These are phyloP conservation scores for Cervus canadensis DNA, from an alignment of 2,113 vertebrate species.

Conservation along the genomic window DNA sequence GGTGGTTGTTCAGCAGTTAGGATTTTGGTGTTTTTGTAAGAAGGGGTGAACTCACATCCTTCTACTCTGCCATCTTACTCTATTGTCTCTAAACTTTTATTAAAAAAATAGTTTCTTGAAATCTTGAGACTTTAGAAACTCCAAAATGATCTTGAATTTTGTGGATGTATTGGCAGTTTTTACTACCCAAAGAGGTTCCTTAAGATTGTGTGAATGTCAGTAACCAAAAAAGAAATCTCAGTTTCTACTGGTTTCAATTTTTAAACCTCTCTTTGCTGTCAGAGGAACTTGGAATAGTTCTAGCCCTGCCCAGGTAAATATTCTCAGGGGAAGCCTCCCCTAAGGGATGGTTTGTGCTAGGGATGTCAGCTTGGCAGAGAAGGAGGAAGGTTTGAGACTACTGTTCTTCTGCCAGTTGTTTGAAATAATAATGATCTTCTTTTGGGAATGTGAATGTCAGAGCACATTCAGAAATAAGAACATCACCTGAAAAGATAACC, in stretches of 20 bases:
- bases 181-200: background rate
- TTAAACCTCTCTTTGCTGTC: background rate
- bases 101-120: background rate
- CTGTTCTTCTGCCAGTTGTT: slow-evolving; percentile 23
- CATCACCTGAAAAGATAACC: slow-evolving; percentile 29
- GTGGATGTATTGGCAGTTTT: background rate
- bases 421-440: slow-evolving; percentile 33
- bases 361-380: slow-evolving; percentile 16
- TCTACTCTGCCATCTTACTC: background rate
- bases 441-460: slow-evolving; percentile 48
- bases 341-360: background rate
- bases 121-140: background rate
- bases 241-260: background rate
- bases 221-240: background rate
- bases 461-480: slow-evolving; percentile 41
- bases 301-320: background rate
- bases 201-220: background rate
- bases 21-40: background rate
- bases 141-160: background rate
- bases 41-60: fast-evolving
- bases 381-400: background rate
- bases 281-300: background rate
- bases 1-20: background rate
- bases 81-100: background rate
- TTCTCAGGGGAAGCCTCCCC: background rate